A percentile compares a stretch with the other conserved stretches of the same genome.
phyloP scores from a whole-genome alignment of 2,113 vertebrate species.

The Mus pahari region DNA sequence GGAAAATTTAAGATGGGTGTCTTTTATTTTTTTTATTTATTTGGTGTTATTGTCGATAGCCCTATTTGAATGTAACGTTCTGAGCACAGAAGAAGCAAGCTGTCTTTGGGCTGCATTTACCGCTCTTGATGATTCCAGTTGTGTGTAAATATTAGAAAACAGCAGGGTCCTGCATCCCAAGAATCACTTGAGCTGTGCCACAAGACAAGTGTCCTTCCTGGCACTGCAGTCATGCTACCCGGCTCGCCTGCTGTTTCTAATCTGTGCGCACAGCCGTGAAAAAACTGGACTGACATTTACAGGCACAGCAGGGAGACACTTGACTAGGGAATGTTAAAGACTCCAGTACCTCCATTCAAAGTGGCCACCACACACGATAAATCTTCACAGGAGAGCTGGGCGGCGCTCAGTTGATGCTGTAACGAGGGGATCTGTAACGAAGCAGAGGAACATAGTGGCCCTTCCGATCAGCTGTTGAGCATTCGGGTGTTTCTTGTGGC shows the following conservation, averaged over 20 bases:
- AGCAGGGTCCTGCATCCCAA: slow-evolving; percentile 95
- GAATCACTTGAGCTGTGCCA: slow-evolving; percentile 94
- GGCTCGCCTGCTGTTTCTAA: slow-evolving; percentile 98
- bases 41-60: slow-evolving; percentile 78
- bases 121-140: slow-evolving; percentile 94
- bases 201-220: slow-evolving; percentile 96
- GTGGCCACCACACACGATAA: slow-evolving; percentile 92
- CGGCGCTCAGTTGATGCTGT: slow-evolving; percentile 82
- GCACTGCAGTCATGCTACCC: slow-evolving; percentile 94
- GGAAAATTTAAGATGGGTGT: slow-evolving; percentile 14
- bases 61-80: slow-evolving; percentile 85
- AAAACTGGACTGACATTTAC: slow-evolving; percentile 99
- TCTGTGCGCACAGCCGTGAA: slow-evolving; percentile 97
- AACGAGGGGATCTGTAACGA: slow-evolving; percentile 86
- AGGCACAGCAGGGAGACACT: slow-evolving; percentile 96
- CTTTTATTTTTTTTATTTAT: background rate
- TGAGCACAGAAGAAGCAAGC: slow-evolving; percentile 86
- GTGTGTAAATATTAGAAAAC: slow-evolving; percentile 99
- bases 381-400: slow-evolving; percentile 86
- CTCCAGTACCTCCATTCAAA: slow-evolving; percentile 93
- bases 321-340: slow-evolving; percentile 97
- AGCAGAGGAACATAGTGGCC: slow-evolving; percentile 70
- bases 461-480: slow-evolving; percentile 65
- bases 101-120: slow-evolving; percentile 89
- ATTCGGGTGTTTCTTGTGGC: slow-evolving; percentile 64